phyloP scores from a whole-genome alignment of 1,140 invertebrate genomes.

The Drosophila sp. region DNA sequence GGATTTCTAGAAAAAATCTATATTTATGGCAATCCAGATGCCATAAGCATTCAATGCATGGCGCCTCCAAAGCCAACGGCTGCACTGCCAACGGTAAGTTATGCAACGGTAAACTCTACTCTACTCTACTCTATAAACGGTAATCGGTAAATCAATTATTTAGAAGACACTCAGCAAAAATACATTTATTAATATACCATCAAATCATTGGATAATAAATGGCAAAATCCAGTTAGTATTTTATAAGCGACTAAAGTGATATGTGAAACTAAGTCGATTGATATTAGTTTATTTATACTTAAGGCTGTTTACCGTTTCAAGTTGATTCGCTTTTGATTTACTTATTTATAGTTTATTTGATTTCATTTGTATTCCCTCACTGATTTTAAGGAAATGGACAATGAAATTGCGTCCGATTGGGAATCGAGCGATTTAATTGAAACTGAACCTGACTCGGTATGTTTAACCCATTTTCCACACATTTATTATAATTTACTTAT shows the following conservation, averaged over 20 bases:
- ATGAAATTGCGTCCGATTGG: conserved; percentile 8
- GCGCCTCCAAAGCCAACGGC: conserved; percentile 62
- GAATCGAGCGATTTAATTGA: not conserved
- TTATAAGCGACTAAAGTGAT: not conserved
- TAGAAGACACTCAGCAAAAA: not conserved
- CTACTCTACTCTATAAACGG: too few species aligned
- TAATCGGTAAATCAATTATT: conserved; percentile 30
- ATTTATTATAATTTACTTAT: conserved; percentile 14
- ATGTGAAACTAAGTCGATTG: not conserved
- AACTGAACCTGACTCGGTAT: conserved; percentile 20
- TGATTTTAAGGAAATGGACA: conserved; percentile 54
- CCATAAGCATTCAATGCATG: conserved; percentile 64
- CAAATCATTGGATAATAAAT: conserved; percentile 2
- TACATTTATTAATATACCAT: not conserved
- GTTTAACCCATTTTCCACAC: not conserved
- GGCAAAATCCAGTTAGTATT: not conserved
- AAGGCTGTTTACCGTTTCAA: not conserved
- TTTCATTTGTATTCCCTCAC: not conserved
- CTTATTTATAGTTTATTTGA: conserved; percentile 5
- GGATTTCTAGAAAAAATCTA: conserved; percentile 79
- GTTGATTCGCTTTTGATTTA: not conserved
- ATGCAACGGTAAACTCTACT: conserved; percentile 4
- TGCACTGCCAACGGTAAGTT: conserved; percentile 71
- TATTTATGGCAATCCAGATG: conserved; percentile 78
- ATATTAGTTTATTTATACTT: not conserved